Conservation (phyloP, 1,140 invertebrate genomes). For the Chionoecetes opilio region DNA sequence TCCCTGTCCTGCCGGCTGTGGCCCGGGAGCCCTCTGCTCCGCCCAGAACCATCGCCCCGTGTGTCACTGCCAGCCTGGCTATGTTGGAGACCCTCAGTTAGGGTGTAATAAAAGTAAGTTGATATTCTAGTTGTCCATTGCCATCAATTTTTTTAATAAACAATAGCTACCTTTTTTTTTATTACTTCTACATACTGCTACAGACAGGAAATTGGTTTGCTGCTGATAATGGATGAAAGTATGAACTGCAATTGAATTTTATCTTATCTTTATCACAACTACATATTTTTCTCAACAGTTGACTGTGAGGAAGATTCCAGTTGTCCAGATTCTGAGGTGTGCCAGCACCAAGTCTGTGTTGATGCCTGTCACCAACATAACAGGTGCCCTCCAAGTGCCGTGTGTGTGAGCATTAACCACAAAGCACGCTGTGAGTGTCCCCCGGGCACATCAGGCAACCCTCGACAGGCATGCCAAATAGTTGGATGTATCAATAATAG, state of each 20-base stretch:
- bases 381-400: conserved; percentile 83
- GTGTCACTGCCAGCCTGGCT: conserved; percentile 82
- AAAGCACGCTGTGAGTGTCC: conserved; percentile 82
- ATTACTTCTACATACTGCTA: too few relatives aligned
- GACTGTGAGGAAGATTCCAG: conserved; percentile 83
- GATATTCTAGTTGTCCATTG: not conserved
- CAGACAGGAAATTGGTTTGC: not conserved
- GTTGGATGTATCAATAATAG: conserved; percentile 90
- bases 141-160: not conserved
- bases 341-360: conserved; percentile 74
- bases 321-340: conserved; percentile 75
- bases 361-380: conserved; percentile 83
- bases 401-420: conserved; percentile 82
- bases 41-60: conserved; percentile 82
- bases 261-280: not conserved
- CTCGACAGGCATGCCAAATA: conserved; percentile 79
- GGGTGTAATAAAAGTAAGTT: conserved; percentile 83
- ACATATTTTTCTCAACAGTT: conserved; percentile 84
- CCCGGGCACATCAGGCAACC: conserved; percentile 82
- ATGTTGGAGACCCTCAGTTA: conserved; percentile 82
- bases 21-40: conserved; percentile 82
- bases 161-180: not conserved
- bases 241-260: not conserved
- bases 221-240: not conserved
- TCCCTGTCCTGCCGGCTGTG: conserved; percentile 83